These are phyloP conservation scores for Gymnoscopelus microlampas DNA, from an alignment of 2,797 vertebrate species.

Conservation along the genomic window DNA sequence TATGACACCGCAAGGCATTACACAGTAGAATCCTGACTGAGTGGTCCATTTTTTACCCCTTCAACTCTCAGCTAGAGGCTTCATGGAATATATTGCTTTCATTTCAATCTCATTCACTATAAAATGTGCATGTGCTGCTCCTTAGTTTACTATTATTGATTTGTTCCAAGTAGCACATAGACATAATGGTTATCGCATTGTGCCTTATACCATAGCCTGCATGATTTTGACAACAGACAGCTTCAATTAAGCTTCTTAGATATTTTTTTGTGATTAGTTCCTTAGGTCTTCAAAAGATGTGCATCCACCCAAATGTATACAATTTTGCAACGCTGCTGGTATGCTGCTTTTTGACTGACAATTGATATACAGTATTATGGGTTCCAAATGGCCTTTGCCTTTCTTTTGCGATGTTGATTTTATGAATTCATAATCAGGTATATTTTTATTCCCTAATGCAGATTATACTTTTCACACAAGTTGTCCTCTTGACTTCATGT, in stretches of 20 bases:
- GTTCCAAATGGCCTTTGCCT: not conserved
- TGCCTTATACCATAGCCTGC: no score
- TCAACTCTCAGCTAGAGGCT: no score
- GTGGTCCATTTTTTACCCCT: no score
- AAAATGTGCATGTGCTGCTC: no score
- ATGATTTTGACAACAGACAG: no score
- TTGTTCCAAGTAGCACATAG: no score
- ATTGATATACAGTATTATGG: not conserved
- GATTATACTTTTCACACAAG: not conserved
- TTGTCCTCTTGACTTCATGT: no score
- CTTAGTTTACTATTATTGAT: no score
- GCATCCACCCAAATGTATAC: not conserved
- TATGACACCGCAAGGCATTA: not conserved
- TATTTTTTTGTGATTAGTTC: not conserved
- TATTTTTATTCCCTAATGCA: not conserved
- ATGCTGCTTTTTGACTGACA: not conserved
- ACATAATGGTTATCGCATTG: no score
- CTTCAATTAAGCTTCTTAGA: not conserved
- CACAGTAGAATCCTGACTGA: not conserved
- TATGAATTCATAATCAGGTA: no score
- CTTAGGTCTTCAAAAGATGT: not conserved
- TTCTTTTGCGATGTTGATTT: not conserved
- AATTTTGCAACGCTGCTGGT: not conserved
- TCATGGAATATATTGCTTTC: constrained; percentile 1
- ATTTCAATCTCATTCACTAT: not conserved